Evolutionary conservation across 2,113 vertebrate species (phyloP), one percentile per base, ranked within the genome.

Genomic region (Dendropsophus ebraccatus): DNA sequence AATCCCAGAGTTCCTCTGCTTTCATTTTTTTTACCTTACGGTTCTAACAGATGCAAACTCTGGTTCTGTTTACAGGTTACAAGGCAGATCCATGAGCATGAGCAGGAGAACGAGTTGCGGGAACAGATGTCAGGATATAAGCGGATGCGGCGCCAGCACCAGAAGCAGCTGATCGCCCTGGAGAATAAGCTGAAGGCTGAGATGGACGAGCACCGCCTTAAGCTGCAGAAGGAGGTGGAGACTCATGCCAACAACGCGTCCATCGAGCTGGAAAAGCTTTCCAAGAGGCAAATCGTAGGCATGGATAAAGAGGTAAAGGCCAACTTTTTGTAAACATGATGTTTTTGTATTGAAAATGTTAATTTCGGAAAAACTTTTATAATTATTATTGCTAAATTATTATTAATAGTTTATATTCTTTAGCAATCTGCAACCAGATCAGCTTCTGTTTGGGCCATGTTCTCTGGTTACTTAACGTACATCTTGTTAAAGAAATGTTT

Each of bases 71-170:
- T 21, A 0, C 92, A 99, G 97, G 97, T 99, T 94, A 99, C 98
- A 94, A 97, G 98, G 91, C 97, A 99, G 95, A 99, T 99, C 95
- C 97, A 99, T 88, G 98, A 99, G 92, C 98, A 99, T 96, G 97
- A 99, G 96, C 98, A 99, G 96, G 98, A 99, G 92, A 99, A 96
- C 92, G 98, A 99, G 95, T 94, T 99, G 92, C 97, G 98, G 90
- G 97, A 99, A 96, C 98, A 99, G 96, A 99, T 99, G 97, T 99
- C 98, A 89, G 97, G 97, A 91, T 99, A 99, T 95, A 99, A 99
- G 93, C 97, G 98, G 93, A 99, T 99, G 97, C 96, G 97, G 92
- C 96, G 97, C 94, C 98, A 99, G 95, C 98, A 99, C 96, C 98
- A 99, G 96, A 99, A 99, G 96, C 98, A 99, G 97, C 96, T 99